Percentiles rank a stretch among this genome's conserved stretches.
phyloP scores from a whole-genome alignment of 2,888 invertebrate genomes.

The Morpho achilles region DNA sequence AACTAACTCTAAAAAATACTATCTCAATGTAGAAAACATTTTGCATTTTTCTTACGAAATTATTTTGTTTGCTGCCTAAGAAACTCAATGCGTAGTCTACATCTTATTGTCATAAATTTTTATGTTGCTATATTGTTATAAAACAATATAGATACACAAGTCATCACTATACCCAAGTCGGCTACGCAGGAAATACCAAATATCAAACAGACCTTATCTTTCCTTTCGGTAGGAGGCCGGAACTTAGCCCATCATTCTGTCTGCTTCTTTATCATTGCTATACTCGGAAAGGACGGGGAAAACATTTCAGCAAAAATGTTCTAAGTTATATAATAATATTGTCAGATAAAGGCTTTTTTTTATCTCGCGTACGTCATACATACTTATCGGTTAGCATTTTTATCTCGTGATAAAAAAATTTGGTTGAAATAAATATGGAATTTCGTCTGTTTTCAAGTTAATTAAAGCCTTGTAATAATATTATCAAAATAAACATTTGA shows the following conservation, averaged over 20 bases:
- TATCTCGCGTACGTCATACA: no score
- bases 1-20: no score
- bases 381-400: no score
- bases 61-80: neutral
- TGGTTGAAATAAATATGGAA: no score
- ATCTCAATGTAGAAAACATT: no score
- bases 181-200: constrained; percentile 18
- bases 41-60: neutral
- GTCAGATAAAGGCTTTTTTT: neutral
- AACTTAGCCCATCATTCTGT: constrained; percentile 21
- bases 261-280: constrained; percentile 15
- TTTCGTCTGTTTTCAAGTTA: no score
- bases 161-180: neutral
- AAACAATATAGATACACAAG: neutral
- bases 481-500: no score
- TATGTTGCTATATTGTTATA: neutral
- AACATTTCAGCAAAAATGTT: constrained; percentile 12
- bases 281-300: constrained; percentile 11
- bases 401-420: no score
- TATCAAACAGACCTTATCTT: constrained; percentile 21
- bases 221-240: constrained; percentile 17
- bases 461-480: no score
- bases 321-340: neutral
- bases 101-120: neutral
- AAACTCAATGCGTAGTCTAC: neutral